Conservation (phyloP, 2,888 invertebrate species). For the Drosophila mulleri region DNA sequence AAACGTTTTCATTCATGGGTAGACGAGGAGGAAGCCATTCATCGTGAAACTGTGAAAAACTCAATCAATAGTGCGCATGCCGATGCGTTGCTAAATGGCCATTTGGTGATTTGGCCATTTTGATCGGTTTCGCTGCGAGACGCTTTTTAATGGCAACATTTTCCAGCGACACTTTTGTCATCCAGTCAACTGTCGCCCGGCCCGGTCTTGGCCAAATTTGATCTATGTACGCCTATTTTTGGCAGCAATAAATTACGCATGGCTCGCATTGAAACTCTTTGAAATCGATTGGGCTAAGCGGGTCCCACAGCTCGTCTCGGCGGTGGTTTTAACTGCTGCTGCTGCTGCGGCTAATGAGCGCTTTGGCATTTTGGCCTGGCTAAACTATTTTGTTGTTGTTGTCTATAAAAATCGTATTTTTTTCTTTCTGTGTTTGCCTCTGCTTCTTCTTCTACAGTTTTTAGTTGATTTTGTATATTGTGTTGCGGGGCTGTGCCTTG, state of each 20-base stretch:
- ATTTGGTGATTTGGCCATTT: slow-evolving; percentile 46
- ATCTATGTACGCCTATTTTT: slow-evolving; percentile 53
- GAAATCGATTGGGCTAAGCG: slow-evolving; percentile 35
- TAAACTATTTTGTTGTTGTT: slow-evolving; percentile 47
- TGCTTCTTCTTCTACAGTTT: slow-evolving; percentile 2
- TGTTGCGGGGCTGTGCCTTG: slow-evolving; percentile 25
- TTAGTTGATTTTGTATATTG: slow-evolving; percentile 12
- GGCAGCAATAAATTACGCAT: slow-evolving; percentile 77
- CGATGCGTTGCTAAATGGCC: slow-evolving; percentile 77
- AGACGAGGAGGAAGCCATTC: slow-evolving; percentile 43
- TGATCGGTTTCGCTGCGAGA: slow-evolving; percentile 19
- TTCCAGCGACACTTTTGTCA: slow-evolving; percentile 67
- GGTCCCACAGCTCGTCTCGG: slow-evolving; percentile 47
- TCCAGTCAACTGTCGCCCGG: slow-evolving; percentile 11
- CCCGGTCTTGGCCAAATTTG: slow-evolving; percentile 46
- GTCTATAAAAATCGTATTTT: slow-evolving; percentile 53
- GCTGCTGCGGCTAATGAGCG: slow-evolving; percentile 65
- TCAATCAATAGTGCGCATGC: slow-evolving; percentile 74
- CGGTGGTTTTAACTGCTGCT: not conserved
- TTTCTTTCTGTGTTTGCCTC: not conserved
- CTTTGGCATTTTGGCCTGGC: slow-evolving; percentile 75
- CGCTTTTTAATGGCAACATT: slow-evolving; percentile 50
- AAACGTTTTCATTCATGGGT: slow-evolving; percentile 18
- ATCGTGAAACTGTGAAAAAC: slow-evolving; percentile 67
- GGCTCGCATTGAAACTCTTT: slow-evolving; percentile 47